Conservation (phyloP, 2,888 invertebrate genomes). For the Brenthis hecate region DNA sequence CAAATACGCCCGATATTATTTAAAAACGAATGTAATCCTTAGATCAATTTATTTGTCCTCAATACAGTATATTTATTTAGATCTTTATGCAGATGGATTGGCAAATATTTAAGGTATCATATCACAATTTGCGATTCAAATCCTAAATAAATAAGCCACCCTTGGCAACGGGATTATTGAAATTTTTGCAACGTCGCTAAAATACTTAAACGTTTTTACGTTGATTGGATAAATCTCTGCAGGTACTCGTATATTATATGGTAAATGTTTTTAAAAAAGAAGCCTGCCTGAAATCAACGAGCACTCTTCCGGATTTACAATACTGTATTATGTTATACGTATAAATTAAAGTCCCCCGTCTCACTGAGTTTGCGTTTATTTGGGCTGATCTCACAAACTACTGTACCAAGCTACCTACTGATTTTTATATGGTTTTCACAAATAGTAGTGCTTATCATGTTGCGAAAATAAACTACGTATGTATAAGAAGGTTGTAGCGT, state of each 20-base stretch:
- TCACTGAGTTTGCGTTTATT: no score
- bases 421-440: no score
- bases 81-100: constrained; percentile 34
- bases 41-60: constrained; percentile 16
- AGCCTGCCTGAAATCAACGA: no score
- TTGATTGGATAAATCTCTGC: not conserved
- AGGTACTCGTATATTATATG: not conserved
- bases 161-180: constrained; percentile 8
- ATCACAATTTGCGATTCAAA: constrained; percentile 63
- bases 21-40: not conserved
- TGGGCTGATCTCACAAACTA: no score
- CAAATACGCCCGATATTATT: no score
- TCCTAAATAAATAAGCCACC: constrained; percentile 51
- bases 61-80: constrained; percentile 15
- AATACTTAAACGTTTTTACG: not conserved
- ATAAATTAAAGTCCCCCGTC: no score
- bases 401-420: no score
- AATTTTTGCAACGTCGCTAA: constrained; percentile 4
- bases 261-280: no score
- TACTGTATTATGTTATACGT: not conserved
- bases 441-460: no score
- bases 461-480: no score
- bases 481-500: no score
- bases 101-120: constrained; percentile 63
- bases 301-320: not conserved